These are phyloP conservation scores for Euura lappo DNA, from an alignment of 1,140 invertebrate species.

Conservation along the genomic window DNA sequence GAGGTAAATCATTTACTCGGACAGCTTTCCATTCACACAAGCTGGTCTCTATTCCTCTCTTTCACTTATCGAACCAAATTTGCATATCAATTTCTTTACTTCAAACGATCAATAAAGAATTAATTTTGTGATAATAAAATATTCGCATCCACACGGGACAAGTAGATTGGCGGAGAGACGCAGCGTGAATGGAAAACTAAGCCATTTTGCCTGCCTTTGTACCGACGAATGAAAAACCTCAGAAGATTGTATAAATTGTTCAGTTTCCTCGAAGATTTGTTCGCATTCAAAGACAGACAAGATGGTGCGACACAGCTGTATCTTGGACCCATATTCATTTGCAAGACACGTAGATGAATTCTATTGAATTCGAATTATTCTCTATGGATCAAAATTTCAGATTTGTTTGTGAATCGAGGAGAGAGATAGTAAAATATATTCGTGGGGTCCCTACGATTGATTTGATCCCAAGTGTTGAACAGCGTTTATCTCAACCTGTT, in stretches of 20 bases:
- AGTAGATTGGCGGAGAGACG: conserved; percentile 10
- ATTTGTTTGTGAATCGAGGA: too few relatives aligned
- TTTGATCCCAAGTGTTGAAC: background rate
- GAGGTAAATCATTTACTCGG: background rate
- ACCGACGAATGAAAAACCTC: background rate
- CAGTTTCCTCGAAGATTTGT: background rate
- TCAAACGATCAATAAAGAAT: background rate
- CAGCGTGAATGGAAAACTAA: conserved; percentile 11
- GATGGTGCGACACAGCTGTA: conserved; percentile 51
- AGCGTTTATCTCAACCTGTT: background rate
- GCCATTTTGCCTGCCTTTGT: conserved; percentile 13
- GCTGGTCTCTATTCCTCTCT: conserved; percentile 6
- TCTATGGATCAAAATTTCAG: too few relatives aligned
- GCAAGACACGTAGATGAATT: background rate
- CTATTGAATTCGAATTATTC: background rate
- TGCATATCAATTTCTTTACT: too few relatives aligned
- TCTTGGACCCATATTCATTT: conserved; percentile 58
- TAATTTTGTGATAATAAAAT: background rate
- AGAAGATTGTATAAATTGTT: background rate
- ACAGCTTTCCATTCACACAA: background rate
- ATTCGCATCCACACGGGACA: conserved; percentile 6
- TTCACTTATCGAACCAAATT: background rate
- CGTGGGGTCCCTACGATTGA: background rate
- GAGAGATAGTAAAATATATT: background rate
- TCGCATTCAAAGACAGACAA: conserved; percentile 33